Base-by-base conservation (phyloP, 2,888 invertebrate species). In the Lasioglossum marginatum region DNA sequence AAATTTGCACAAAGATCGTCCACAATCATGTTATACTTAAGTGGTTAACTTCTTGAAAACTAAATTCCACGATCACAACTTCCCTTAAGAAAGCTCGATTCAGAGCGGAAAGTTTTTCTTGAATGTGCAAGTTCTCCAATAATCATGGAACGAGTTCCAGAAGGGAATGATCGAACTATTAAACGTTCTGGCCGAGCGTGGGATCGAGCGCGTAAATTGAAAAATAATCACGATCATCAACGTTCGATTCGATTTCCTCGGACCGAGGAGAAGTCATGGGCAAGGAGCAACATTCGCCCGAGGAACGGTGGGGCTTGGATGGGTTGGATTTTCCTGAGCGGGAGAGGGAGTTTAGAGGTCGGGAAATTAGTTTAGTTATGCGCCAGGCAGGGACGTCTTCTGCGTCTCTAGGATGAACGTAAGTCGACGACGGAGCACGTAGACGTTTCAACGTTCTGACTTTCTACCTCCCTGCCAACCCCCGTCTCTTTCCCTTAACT, bases 301-400 rank as follows among this genome's bases (percentile, higher is more conserved):
- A 78, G 89, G 90, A 79, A 37, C 40, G 52, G 1, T 63, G 12
- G 31, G 10, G 2, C 3, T 40, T 43, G 27, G 43, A 70, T 27
- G 88, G 90, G 88, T 86, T 75, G 86, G 86, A 91, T 91, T 90
- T 87, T 90, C 89, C 89, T 88, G 87, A 83, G 63, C 82, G 86
- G 66, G 86, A 81, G 88, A 88, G 88, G 81, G 90, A 91, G 92
- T 91, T 93, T 92, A 87, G 94, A 92, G 94, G 92, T 92, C 92
- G 90, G 92, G 90, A 94, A 94, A 94, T 94, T 94, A 94, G 94
- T 94, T 94, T 94, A 94, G 94, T 94, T 94, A 94, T 94, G 93
- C 93, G 91, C 89, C 91, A 87, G 92, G 92, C 94, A 94, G 93
- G 93, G 90, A 94, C 92, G 91, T 92, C 89, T 91, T 89, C 85